These are phyloP conservation scores for Ennomos erosarius DNA, from an alignment of 2,888 invertebrate species.

Conservation along the genomic window DNA sequence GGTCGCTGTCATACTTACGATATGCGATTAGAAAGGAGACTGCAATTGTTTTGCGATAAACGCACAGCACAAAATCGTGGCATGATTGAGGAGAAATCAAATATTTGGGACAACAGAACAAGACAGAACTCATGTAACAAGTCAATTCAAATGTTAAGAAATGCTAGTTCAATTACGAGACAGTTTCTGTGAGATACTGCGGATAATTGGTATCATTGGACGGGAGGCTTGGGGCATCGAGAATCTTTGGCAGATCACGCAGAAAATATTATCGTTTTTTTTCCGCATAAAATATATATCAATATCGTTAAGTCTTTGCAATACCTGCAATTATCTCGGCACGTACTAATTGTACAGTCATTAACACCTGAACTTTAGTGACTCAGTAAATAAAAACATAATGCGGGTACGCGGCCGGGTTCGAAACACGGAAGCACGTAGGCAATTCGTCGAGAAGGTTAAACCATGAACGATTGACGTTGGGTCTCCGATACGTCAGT, in stretches of 20 bases:
- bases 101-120: constrained; percentile 19
- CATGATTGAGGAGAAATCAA: constrained; percentile 53
- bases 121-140: too few relatives aligned
- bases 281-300: not conserved
- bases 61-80: constrained; percentile 53
- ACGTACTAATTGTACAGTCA: constrained; percentile 27
- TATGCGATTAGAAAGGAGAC: constrained; percentile 79
- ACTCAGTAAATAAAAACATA: constrained; percentile 28
- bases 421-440: constrained; percentile 59
- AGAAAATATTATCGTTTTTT: constrained; percentile 2
- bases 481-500: constrained; percentile 55
- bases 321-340: constrained; percentile 20
- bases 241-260: not conserved
- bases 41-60: constrained; percentile 74
- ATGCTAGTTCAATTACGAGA: too few relatives aligned
- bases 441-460: constrained; percentile 55
- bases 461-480: constrained; percentile 50
- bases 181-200: not conserved
- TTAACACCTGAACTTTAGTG: constrained; percentile 31
- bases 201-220: too few relatives aligned
- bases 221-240: not conserved
- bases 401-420: constrained; percentile 37
- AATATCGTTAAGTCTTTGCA: constrained; percentile 11
- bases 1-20: constrained; percentile 80
- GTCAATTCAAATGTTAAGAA: too few relatives aligned